These are phyloP conservation scores for Edolisoma coerulescens DNA, from an alignment of 2,113 vertebrate species.

Conservation along the genomic window DNA sequence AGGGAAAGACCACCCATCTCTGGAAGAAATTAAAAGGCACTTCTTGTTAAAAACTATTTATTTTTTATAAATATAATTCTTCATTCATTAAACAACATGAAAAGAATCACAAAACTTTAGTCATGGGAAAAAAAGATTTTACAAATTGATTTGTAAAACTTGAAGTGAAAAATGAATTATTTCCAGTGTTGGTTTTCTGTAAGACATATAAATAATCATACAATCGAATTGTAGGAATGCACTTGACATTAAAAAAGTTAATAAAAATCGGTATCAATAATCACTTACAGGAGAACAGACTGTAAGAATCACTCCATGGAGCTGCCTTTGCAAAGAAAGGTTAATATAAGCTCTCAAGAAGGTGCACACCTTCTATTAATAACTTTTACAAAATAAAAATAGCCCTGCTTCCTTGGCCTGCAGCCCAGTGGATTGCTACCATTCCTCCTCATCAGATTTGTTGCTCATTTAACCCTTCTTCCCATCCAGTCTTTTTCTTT, in stretches of 20 bases:
- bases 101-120: not conserved
- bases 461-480: not conserved
- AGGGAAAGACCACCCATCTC: not conserved
- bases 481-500: not conserved
- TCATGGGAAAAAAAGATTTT: not conserved
- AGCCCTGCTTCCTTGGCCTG: conserved; percentile 16
- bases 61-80: conserved; percentile 31
- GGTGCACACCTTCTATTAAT: conserved; percentile 36
- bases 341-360: conserved; percentile 30
- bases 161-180: not conserved
- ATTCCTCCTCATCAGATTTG: not conserved
- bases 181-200: conserved; percentile 8
- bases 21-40: not conserved
- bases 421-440: conserved; percentile 38
- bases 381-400: conserved; percentile 42
- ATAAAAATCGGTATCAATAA: not conserved
- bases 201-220: not conserved
- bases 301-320: not conserved
- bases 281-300: not conserved
- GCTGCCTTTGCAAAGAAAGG: conserved; percentile 16
- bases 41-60: not conserved
- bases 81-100: not conserved
- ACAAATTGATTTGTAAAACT: not conserved
- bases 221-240: not conserved
- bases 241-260: not conserved